A percentile compares a stretch with the other conserved stretches of the same genome.
These are phyloP conservation scores for Campopleginae sp. DNA, from an alignment of 2,888 invertebrate genomes.

Conservation along the genomic window DNA sequence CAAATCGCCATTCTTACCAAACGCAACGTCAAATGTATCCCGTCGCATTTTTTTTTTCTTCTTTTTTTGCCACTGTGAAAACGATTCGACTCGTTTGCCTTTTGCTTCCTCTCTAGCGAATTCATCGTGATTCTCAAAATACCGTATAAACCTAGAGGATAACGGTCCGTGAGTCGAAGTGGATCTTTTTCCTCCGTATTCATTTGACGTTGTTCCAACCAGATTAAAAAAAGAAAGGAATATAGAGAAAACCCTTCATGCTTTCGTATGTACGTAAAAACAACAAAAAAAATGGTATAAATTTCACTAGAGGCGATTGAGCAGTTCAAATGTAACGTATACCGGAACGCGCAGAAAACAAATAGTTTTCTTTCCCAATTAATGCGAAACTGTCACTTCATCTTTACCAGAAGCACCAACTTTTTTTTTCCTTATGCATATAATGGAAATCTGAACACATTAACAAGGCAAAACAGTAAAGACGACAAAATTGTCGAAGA, in stretches of 20 bases:
- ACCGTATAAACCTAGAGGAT: conserved; percentile 13
- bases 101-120: conserved; percentile 19
- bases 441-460: background rate
- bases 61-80: conserved; percentile 48
- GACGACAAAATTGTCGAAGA: background rate
- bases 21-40: conserved; percentile 25
- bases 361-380: background rate
- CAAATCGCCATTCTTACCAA: conserved; percentile 30
- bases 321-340: background rate
- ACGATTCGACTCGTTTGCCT: conserved; percentile 39
- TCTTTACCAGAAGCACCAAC: background rate
- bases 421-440: background rate
- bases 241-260: background rate
- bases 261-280: background rate
- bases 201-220: background rate
- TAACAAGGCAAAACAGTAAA: background rate
- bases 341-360: background rate
- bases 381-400: background rate
- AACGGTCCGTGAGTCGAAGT: conserved; percentile 30
- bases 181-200: conserved; percentile 26
- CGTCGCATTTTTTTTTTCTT: conserved; percentile 15
- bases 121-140: conserved; percentile 4
- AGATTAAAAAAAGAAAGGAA: background rate
- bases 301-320: background rate
- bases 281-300: background rate